Base-by-base conservation (phyloP, 2,888 invertebrate genomes). In the Clistopyga incitator region DNA sequence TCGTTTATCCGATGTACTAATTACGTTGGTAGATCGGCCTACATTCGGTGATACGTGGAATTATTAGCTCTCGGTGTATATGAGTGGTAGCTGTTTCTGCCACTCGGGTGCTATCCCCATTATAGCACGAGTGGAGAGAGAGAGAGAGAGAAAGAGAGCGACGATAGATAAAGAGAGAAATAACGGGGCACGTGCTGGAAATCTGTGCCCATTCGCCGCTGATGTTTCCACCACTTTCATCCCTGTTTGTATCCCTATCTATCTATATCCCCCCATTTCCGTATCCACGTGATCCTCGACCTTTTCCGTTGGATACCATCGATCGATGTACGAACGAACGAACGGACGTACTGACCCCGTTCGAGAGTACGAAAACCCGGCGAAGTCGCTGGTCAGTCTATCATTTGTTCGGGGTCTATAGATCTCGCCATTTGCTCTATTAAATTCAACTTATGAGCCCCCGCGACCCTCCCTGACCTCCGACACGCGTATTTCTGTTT, bases 1-100 rank as follows among this genome's bases (percentile, higher is more conserved):
- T 67, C 45, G 47, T 47, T 67, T 45, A 45, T 47, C 25, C 13
- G 11, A 13, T 25, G 25, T 15, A 42, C 15, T 6, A 10, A 47
- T 67, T 47, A 25, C 42, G 42, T 45, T 2, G 45, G n/a, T 3
- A 34, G 25, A 64, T 64, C 47, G 45, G 67, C 42, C 42, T 65
- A 38, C 20, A 64, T 64, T 81, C 64, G 70, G 54, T 59, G 65
- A 81, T 77, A 45, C 65, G 72, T 70, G 50, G 76, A 81, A 81
- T 77, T 67, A 77, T 81, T 71, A 72, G 76, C 70, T 64, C 64
- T 25, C 45, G 45, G 23, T 65, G 47, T 72, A 50, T 34, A 61
- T 59, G 61, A 59, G 72, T 38, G 56, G 72, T 11, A 45, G 56
- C 61, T 45, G 74, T 47, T 61, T 29, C 74, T 61, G 61, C 74